Evolutionary conservation across 2,888 invertebrate genomes (phyloP).

Genomic region (Hemicrepidius hirtus): DNA sequence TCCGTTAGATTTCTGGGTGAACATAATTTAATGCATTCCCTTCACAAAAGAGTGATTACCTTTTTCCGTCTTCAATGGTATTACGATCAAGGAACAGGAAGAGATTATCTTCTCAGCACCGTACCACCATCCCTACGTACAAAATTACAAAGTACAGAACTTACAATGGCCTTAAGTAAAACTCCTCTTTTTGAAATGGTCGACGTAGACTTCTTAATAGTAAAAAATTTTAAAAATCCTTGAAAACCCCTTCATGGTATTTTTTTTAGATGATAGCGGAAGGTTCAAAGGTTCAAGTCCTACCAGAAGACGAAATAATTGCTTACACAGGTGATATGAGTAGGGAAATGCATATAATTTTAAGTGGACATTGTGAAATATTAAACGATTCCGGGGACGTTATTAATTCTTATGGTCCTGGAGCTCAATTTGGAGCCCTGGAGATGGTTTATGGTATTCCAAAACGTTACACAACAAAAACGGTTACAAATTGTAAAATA

Average conservation of each 20-base stretch:
- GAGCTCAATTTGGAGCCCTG: constrained; percentile 70
- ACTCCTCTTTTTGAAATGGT: constrained; percentile 38
- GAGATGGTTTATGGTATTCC: constrained; percentile 74
- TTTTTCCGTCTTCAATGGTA: constrained; percentile 39
- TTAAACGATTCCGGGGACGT: constrained; percentile 68
- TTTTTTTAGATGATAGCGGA: constrained; percentile 72
- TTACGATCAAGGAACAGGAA: constrained; percentile 33
- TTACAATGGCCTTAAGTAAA: constrained; percentile 13
- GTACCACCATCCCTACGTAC: constrained; percentile 30
- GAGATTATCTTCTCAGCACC: constrained; percentile 12
- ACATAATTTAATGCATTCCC: constrained; percentile 19
- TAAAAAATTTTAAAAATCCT: constrained; percentile 12
- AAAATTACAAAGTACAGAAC: constrained; percentile 33
- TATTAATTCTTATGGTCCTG: constrained; percentile 68
- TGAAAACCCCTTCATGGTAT: constrained; percentile 52
- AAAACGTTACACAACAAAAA: constrained; percentile 73
- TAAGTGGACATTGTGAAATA: constrained; percentile 72
- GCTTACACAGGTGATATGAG: constrained; percentile 73
- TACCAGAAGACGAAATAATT: constrained; percentile 73
- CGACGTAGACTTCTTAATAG: constrained; percentile 43
- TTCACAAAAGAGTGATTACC: constrained; percentile 15
- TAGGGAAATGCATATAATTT: constrained; percentile 73
- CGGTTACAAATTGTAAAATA: constrained; percentile 74
- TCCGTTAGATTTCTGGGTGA: constrained; percentile 22
- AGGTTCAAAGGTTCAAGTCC: constrained; percentile 70